phyloP scores from a whole-genome alignment of 2,888 invertebrate genomes.

The Idaea biselata region DNA sequence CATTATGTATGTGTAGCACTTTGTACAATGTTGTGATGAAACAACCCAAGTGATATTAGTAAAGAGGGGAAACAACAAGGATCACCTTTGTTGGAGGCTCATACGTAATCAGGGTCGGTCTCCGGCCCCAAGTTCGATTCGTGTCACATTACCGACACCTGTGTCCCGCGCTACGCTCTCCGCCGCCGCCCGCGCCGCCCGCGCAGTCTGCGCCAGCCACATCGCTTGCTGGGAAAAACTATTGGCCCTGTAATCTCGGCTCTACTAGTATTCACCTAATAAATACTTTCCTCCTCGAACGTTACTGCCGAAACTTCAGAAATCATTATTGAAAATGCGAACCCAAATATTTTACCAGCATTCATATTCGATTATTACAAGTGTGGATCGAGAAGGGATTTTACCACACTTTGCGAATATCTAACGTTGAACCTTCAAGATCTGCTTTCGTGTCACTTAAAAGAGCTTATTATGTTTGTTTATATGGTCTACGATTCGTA shows the following conservation, averaged over 20 bases:
- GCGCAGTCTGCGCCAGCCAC: conserved; percentile 35
- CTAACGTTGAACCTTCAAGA: conserved; percentile 8
- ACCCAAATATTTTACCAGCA: conserved; percentile 53
- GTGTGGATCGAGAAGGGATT: conserved; percentile 26
- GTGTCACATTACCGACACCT: conserved; percentile 71
- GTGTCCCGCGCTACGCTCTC: conserved; percentile 34
- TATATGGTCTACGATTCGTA: neutral
- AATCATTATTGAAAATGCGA: conserved; percentile 63
- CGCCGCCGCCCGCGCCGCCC: too few species aligned
- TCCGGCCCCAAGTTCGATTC: conserved; percentile 57
- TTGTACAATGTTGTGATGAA: neutral
- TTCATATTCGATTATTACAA: conserved; percentile 35
- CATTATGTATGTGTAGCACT: neutral
- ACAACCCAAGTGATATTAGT: neutral
- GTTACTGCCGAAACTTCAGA: conserved; percentile 57
- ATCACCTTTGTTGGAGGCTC: conserved; percentile 28
- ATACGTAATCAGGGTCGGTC: conserved; percentile 37
- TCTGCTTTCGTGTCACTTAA: conserved; percentile 4
- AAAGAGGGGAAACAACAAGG: conserved; percentile 19
- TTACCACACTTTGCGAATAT: conserved; percentile 13
- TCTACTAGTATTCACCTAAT: conserved; percentile 69
- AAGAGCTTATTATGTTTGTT: neutral
- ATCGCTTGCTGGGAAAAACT: conserved; percentile 54
- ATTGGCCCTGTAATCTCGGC: conserved; percentile 61
- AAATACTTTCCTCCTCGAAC: conserved; percentile 66